Evolutionary conservation across 2,888 invertebrate genomes (phyloP), one percentile per base, ranked within the genome.

Genomic region (Temnothorax unifasciatus): DNA sequence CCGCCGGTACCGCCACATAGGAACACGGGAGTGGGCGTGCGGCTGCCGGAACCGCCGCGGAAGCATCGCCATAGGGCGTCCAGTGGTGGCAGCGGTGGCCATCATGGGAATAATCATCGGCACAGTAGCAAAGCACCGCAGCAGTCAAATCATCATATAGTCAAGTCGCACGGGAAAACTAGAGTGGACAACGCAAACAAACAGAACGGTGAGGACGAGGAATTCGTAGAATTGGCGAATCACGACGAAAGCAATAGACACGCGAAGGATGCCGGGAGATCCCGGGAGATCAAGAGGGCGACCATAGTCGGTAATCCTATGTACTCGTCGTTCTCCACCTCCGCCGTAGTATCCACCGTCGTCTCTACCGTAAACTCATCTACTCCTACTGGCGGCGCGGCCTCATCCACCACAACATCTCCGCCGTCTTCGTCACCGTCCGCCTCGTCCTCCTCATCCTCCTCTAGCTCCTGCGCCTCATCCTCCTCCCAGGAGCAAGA

Each of bases 1-100:
- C 98, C 98, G 5, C 98, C 98, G n/a, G 97, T 98, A 82, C 98
- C 98, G 34, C 98, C 98, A 47, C 98, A 98, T 93, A 96, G 98
- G 90, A 97, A 97, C 95, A 96, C 97, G 54, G 96, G 96, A 34
- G 95, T 96, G 76, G 96, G 96, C 90, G 95, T 96, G 54, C 96
- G 96, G 92, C 84, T 92, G 0, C 92, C 94, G 13, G 94, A 94
- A 84, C 92, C 93, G 21, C 93, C 93, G 54, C 93, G 93, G 84
- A 94, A 93, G 57, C 91, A 95, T 85, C 95, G 95, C 83, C 95
- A 93, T 82, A 94, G 95, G 85, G 95, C 95, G 86, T 95, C 94
- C 87, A 93, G 92, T 74, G 88, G 90, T 44, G 94, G 92, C 69
- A 93, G 93, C 83, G 91, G 92, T 3, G 92, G 93, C 74, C 94